phyloP scores from a whole-genome alignment of 2,113 vertebrate genomes.

The Nycticebus coucang region DNA sequence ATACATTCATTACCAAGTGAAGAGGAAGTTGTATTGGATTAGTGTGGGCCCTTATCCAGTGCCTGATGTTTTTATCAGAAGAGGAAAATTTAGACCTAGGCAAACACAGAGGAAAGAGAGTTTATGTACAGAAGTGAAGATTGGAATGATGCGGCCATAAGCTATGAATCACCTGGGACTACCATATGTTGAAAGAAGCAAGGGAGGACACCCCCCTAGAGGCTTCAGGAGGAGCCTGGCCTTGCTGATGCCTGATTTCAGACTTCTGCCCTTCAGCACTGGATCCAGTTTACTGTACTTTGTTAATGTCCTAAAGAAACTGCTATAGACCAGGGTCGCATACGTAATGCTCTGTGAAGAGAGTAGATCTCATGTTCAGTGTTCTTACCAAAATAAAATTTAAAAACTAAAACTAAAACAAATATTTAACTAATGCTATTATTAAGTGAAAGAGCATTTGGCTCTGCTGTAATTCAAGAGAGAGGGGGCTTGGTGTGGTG shows the following conservation, averaged over 20 bases:
- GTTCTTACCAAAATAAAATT: neutral
- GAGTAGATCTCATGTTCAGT: too few species aligned
- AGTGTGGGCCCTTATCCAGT: neutral
- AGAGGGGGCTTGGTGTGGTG: too few species aligned
- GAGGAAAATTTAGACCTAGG: neutral
- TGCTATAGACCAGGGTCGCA: neutral
- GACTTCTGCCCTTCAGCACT: neutral
- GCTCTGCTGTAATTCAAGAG: neutral
- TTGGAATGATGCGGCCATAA: neutral
- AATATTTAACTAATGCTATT: neutral
- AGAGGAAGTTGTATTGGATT: neutral
- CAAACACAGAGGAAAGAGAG: neutral
- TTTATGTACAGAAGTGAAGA: too few species aligned
- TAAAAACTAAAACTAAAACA: too few species aligned
- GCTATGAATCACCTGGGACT: neutral
- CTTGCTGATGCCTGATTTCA: too few species aligned
- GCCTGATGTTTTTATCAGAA: neutral
- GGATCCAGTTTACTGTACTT: neutral
- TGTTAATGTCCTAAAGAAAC: neutral
- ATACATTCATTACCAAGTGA: neutral
- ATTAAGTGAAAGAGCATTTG: neutral
- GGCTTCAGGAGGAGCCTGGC: neutral
- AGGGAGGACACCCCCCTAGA: fast-evolving
- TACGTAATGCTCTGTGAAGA: neutral
- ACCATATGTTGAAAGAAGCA: neutral